phyloP scores from a whole-genome alignment of 2,888 invertebrate species.

The Xestoiulus laeticollis region DNA sequence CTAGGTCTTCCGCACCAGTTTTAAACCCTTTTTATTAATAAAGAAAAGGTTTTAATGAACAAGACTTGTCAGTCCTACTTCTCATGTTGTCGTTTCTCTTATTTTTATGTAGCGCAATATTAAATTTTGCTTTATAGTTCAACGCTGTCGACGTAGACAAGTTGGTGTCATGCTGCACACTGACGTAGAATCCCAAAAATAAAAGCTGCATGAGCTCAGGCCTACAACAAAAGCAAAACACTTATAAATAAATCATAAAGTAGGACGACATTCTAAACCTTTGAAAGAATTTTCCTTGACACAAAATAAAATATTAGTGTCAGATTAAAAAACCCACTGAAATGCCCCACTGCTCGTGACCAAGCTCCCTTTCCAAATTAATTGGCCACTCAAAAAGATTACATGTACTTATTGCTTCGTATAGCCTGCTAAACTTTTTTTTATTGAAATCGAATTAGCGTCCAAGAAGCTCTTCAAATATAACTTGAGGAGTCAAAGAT shows the following conservation, averaged over 20 bases:
- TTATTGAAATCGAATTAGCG: not conserved
- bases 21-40: not conserved
- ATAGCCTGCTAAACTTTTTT: not conserved
- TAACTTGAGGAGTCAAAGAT: too few species aligned
- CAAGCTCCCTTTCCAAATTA: not conserved
- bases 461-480: not conserved
- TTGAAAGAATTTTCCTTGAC: slow-evolving; percentile 10
- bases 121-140: not conserved
- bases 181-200: not conserved
- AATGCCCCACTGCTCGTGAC: not conserved
- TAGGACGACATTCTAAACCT: slow-evolving; percentile 26
- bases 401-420: too few species aligned
- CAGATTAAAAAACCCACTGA: not conserved
- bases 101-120: not conserved
- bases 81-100: not conserved
- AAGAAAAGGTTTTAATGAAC: not conserved
- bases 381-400: not conserved
- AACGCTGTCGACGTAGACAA: not conserved
- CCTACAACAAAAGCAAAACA: not conserved
- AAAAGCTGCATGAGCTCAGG: not conserved
- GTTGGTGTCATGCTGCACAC: not conserved
- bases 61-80: too few species aligned
- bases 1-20: not conserved
- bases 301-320: not conserved
- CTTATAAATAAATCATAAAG: slow-evolving; percentile 19